These are phyloP conservation scores for Pachycephus smyrnensis DNA, from an alignment of 2,888 invertebrate species.

Conservation along the genomic window DNA sequence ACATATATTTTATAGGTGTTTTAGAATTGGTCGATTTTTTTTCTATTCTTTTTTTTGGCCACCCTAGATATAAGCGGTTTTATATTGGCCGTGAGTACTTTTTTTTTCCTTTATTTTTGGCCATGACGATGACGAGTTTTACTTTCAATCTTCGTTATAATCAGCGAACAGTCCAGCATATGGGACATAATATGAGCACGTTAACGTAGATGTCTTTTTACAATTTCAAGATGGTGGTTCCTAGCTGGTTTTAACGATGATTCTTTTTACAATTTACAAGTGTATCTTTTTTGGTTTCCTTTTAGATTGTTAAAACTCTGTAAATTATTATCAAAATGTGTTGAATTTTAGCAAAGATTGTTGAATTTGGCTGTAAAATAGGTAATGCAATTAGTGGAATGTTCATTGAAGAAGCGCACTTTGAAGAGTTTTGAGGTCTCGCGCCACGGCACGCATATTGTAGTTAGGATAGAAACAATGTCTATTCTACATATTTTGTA, in stretches of 20 bases:
- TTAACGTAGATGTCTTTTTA: background rate
- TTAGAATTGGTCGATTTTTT: slow-evolving; percentile 31
- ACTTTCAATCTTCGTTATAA: slow-evolving; percentile 21
- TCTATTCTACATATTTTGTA: slow-evolving; percentile 62
- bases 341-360: slow-evolving; percentile 61
- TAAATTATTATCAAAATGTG: slow-evolving; percentile 33
- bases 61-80: slow-evolving; percentile 7
- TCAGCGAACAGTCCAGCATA: background rate
- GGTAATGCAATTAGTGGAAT: slow-evolving; percentile 53
- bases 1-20: slow-evolving; percentile 30
- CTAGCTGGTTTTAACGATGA: background rate
- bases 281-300: slow-evolving; percentile 1
- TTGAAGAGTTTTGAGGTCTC: slow-evolving; percentile 49
- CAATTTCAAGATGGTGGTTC: background rate
- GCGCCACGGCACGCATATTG: slow-evolving; percentile 59
- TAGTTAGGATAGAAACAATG: slow-evolving; percentile 60
- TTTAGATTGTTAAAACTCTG: slow-evolving; percentile 22
- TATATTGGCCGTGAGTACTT: slow-evolving; percentile 6
- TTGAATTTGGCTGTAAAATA: slow-evolving; percentile 66
- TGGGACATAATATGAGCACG: background rate
- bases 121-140: slow-evolving; percentile 32
- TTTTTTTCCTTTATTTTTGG: slow-evolving; percentile 24
- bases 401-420: slow-evolving; percentile 48
- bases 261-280: background rate
- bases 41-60: slow-evolving; percentile 20